Evolutionary conservation across 1,140 invertebrate species (phyloP).

Genomic region (Grapholita molesta): DNA sequence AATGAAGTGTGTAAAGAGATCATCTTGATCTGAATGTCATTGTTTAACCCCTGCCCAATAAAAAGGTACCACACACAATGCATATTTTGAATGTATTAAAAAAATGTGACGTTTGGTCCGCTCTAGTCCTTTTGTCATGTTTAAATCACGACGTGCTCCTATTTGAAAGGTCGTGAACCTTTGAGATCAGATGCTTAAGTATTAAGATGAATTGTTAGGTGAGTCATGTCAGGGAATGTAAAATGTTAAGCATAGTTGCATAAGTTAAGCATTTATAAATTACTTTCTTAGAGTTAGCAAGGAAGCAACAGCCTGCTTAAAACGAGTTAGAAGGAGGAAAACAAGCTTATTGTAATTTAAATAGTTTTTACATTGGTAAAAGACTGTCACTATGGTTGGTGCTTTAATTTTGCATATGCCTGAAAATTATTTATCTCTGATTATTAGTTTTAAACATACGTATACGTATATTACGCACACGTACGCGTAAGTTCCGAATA

Average conservation of each 20-base stretch:
- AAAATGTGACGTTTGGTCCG: slow-evolving; percentile 64
- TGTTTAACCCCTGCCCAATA: slow-evolving; percentile 49
- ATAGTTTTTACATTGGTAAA: too few relatives aligned
- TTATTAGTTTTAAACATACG: too few relatives aligned
- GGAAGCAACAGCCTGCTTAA: background rate
- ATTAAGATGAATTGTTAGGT: slow-evolving; percentile 48
- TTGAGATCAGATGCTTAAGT: slow-evolving; percentile 24
- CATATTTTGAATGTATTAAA: slow-evolving; percentile 71
- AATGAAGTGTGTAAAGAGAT: slow-evolving; percentile 35
- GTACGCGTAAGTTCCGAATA: too few relatives aligned
- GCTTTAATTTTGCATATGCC: too few relatives aligned
- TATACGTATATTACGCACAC: too few relatives aligned
- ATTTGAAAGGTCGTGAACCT: slow-evolving; percentile 57
- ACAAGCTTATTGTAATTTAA: too few relatives aligned
- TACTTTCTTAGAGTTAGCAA: background rate
- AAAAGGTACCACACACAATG: slow-evolving; percentile 58
- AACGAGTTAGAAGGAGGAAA: background rate
- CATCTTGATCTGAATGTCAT: slow-evolving; percentile 49
- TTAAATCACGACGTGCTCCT: slow-evolving; percentile 45
- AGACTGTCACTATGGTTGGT: too few relatives aligned
- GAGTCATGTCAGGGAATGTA: slow-evolving; percentile 20
- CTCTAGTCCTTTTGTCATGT: slow-evolving; percentile 52
- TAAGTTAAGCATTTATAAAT: background rate
- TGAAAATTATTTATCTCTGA: too few relatives aligned
- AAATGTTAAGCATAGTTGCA: background rate